A percentile compares a stretch with the other conserved stretches of the same genome.
Conservation (phyloP, 2,797 vertebrate species). For the Acropternis orthonyx region DNA sequence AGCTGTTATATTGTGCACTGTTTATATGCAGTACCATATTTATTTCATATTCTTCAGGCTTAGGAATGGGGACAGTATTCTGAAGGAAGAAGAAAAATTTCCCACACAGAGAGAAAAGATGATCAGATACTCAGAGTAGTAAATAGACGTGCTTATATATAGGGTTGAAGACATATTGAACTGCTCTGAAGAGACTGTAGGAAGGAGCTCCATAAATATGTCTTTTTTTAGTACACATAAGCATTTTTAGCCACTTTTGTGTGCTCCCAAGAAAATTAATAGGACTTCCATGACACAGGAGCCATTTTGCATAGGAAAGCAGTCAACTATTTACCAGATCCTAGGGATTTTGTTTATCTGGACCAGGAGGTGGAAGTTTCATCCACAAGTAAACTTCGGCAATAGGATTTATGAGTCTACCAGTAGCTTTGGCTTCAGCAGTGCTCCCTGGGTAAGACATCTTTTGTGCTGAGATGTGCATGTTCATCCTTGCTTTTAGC, state of each 20-base stretch:
- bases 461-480: not conserved
- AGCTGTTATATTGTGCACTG: not conserved
- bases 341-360: not conserved
- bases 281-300: not conserved
- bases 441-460: not conserved
- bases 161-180: not conserved
- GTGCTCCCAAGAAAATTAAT: not conserved
- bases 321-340: not conserved
- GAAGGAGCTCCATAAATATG: not conserved
- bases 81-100: conserved; percentile 2
- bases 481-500: not conserved
- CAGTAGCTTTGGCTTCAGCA: not conserved
- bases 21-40: not conserved
- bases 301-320: not conserved
- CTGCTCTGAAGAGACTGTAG: not conserved
- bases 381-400: not conserved
- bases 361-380: not conserved
- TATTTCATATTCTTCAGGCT: not conserved
- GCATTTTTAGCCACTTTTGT: not conserved
- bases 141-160: not conserved
- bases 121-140: not conserved
- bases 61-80: not conserved
- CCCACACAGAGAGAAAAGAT: not conserved
- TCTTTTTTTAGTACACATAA: not conserved
- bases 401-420: not conserved